Base-by-base conservation (phyloP, 2,888 invertebrate genomes). In the Drosophila buzzatii region DNA sequence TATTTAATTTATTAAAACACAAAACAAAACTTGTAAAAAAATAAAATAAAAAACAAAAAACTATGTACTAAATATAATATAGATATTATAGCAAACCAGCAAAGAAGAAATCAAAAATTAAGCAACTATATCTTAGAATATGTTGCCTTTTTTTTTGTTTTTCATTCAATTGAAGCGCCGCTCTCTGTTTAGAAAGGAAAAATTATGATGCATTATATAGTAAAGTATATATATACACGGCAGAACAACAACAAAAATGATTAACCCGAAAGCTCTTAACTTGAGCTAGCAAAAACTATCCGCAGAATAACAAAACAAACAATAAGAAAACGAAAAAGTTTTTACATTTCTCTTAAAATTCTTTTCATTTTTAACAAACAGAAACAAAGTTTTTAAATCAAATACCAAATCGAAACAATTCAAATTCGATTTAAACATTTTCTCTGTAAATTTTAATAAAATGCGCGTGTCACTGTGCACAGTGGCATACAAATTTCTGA, bases 131-230 rank as follows among this genome's bases (percentile, higher is more conserved):
- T 70, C 41, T 76, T 68, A 61, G 6, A 62, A 53, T 73, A 74
- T 71, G 49, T 65, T 42, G 31, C 8, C 31, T 44, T 20, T 31
- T 1, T 37, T 35, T 42, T 37, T 57, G 73, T 55, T 45, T 44
- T 39, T 45, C 49, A 73, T 56, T 42, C 53, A 67, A 33, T 65
- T 73, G 66, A 79, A 79, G 85, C 74, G 79, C 83, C 81, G 83
- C 81, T 44, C 47, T 85, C 71, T 65, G 49, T 74, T 66, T 63
- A 66, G 41, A 45, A 71, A 64, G 70, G 60, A 45, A 51, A 71
- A 79, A 81, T 88, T 88, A 87, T 87, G 87, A 87, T 87, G 87
- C 87, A 87, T 86, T 77, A 78, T 77, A 75, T 81, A 85, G 85
- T 64, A 75, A 73, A 77, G 66, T 70, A 51, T 51, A 51, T 51